Base-by-base conservation (phyloP, 2,113 vertebrate species). In the Cromileptes altivelis region DNA sequence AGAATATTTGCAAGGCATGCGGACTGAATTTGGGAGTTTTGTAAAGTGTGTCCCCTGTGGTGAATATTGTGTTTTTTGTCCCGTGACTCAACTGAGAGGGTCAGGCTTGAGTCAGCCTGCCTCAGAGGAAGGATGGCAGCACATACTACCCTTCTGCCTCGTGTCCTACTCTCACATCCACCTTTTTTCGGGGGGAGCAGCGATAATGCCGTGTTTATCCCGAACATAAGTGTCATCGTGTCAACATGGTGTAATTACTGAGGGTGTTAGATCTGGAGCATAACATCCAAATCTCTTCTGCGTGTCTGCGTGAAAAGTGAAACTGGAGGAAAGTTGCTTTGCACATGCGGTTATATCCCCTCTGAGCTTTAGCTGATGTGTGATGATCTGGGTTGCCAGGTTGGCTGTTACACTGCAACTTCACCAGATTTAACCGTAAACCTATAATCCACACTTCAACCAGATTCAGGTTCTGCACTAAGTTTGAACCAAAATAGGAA, bases 61-160 rank as follows among this genome's bases (percentile, higher is more conserved):
- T 77, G 84, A 90, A 89, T 84, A 84, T 92, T 63, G 72, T 82
- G 72, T 81, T 90, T 88, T 60, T 89, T 64, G 73, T 80, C 81
- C 70, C 60, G 75, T 90, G 91, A 91, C 87, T 93, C 93, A 90
- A 62, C 70, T 67, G 60, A 84, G 76, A 85, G 85, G 82, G 87
- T 88, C 82, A 78, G 17, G 63, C 70, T 73, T 88, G 85, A 91
- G 75, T 91, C 87, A 89, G 81, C 57, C 58, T 80, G 87, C 85
- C 85, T 90, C 77, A 71, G 70, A 91, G 81, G 75, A 82, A 74
- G 6, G 69, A 81, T 73, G 75, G 74, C 71, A 69, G 53, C 27
- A 45, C 68, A 52, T 49, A 42, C 78, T 68, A 61, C 70, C 78
- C 49, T 65, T 65, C 60, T 53, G 23, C 75, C 49, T 85, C 60